Percentiles rank a stretch among this genome's conserved stretches.
Conservation (phyloP, 2,797 vertebrate genomes). For the Salarias fasciatus region DNA sequence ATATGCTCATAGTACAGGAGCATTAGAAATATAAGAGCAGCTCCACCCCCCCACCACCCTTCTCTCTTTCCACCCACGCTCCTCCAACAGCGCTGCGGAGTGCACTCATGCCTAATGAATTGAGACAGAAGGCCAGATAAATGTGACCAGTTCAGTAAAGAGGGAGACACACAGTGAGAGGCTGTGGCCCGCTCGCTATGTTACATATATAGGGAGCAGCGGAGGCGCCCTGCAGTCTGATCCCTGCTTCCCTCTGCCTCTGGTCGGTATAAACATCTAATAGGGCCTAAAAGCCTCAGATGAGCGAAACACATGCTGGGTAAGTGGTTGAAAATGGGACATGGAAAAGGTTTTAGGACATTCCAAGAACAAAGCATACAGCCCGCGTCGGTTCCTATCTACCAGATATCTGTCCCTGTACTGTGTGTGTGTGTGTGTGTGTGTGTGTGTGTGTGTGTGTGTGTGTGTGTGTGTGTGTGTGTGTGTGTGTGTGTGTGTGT, state of each 20-base stretch:
- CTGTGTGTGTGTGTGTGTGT: constrained; percentile 5
- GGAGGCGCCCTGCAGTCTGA: constrained; percentile 49
- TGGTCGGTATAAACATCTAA: constrained; percentile 66
- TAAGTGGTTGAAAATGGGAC: constrained; percentile 74
- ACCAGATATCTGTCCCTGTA: constrained; percentile 40
- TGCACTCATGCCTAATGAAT: constrained; percentile 66
- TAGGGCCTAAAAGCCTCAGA: constrained; percentile 68
- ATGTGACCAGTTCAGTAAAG: constrained; percentile 66
- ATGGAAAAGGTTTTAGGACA: constrained; percentile 72
- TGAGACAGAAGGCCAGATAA: constrained; percentile 69
- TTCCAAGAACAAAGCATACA: constrained; percentile 66
- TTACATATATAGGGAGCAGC: constrained; percentile 46
- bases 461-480: not conserved
- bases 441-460: not conserved
- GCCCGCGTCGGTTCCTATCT: constrained; percentile 49
- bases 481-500: not conserved
- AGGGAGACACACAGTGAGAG: constrained; percentile 41
- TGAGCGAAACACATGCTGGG: constrained; percentile 63
- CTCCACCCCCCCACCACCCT: not conserved
- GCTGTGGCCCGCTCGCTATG: constrained; percentile 34
- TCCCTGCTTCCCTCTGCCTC: constrained; percentile 45
- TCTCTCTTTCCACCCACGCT: constrained; percentile 39
- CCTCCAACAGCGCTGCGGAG: constrained; percentile 30
- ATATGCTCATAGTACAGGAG: constrained; percentile 18
- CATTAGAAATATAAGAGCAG: constrained; percentile 25